A percentile compares a stretch with the other conserved stretches of the same genome.
Evolutionary conservation across 2,797 vertebrate genomes (phyloP).

Genomic region (Xiphorhynchus erythropygius): DNA sequence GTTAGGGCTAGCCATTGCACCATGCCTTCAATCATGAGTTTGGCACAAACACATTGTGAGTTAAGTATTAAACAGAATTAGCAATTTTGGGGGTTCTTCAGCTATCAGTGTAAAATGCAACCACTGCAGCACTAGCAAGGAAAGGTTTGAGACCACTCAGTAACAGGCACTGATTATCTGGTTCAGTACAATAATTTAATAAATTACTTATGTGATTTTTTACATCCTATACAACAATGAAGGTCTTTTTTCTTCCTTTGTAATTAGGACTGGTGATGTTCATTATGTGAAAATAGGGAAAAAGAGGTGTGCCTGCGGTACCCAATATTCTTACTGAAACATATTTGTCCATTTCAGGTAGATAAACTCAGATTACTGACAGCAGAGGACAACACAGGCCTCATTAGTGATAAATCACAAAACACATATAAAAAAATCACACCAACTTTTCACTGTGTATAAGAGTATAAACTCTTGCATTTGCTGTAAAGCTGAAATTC

Average conservation of each 20-base stretch:
- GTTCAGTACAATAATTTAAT: neutral
- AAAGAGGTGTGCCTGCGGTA: neutral
- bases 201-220: neutral
- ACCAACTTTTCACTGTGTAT: neutral
- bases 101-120: neutral
- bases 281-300: neutral
- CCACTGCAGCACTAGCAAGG: neutral
- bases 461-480: neutral
- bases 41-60: neutral
- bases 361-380: neutral
- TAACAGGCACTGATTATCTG: accelerated
- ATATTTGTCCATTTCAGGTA: neutral
- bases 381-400: neutral
- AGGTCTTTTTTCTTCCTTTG: neutral
- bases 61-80: neutral
- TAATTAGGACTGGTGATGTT: neutral
- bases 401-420: neutral
- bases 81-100: neutral
- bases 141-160: neutral
- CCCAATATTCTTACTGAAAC: neutral
- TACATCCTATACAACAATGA: neutral
- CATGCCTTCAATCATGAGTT: accelerated
- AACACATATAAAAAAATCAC: neutral
- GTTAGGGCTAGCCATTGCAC: neutral
- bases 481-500: neutral